Evolutionary conservation across 53 echinoderm and acorn worm genomes (phyloP), one percentile per base, ranked within the genome.

Genomic region (Stichopus horrens): DNA sequence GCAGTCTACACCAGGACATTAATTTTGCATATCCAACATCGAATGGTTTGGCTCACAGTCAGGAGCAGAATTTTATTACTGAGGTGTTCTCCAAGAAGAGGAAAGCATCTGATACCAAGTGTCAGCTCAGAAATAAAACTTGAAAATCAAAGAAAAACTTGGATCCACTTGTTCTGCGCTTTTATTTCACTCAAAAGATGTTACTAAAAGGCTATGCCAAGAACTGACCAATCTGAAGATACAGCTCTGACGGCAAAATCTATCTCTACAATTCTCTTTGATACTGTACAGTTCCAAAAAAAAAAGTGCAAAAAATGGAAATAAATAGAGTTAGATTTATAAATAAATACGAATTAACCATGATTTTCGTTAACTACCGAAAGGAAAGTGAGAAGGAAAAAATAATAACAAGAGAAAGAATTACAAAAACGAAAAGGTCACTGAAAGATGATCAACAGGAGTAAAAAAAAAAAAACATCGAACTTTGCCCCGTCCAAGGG

Each of bases 261-360:
- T 81, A 81, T 81, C n/a, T 57, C 81, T 81, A 81, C 81, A 81
- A 81, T 71, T 81, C 81, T 81, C 81, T 81, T 81, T 81, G 57
- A 81, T 81, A 81, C 81, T 81, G 81, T 81, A 81, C 81, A 81
- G 81, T 81, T 81, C 81, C 81, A 81, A 81, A 81, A 71, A 37
- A 37, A 63, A 81, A 81, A 81, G 81, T 81, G 81, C 81, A 58
- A 81, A 81, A 81, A 58, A n/a, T 81, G 81, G 57, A 81, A 81
- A 81, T 81, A 81, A 81, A 81, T 81, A 81, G 81, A 81, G 58
- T 58, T 81, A 81, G 58, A 57, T 81, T 81, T 81, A 81, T 81
- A 81, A 81, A 81, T 81, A 81, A 81, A 81, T 81, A 81, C 81
- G 21, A 81, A 56, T 54, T 81, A 81, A 81, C 81, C 81, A 81